A percentile compares a stretch with the other conserved stretches of the same genome.
Evolutionary conservation across 2,888 invertebrate species (phyloP).

Genomic region (Lasius platythorax): DNA sequence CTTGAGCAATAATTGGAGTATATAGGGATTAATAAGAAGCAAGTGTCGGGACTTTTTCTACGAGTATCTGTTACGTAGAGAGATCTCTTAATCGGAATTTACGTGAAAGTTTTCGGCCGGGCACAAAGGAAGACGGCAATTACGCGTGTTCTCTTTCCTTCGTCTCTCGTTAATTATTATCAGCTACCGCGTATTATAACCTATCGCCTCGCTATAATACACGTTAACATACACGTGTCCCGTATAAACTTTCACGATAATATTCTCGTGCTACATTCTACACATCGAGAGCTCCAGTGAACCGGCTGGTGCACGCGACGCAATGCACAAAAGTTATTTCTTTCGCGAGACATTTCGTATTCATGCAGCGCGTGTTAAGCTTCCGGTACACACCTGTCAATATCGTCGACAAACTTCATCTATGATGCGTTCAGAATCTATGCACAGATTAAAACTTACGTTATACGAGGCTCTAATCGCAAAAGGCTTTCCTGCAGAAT

Average conservation of each 20-base stretch:
- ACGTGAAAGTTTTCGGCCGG: conserved; percentile 38
- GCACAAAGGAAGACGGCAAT: conserved; percentile 38
- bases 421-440: neutral
- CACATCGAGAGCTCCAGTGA: neutral
- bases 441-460: neutral
- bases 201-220: conserved; percentile 22
- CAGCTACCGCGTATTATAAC: neutral
- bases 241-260: conserved; percentile 49
- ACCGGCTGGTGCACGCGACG: conserved; percentile 37
- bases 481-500: neutral
- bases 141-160: conserved; percentile 6
- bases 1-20: neutral
- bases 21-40: neutral
- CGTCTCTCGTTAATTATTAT: conserved; percentile 41
- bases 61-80: neutral
- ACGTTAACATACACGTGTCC: conserved; percentile 44
- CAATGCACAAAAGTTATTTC: conserved; percentile 34
- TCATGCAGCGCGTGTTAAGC: conserved; percentile 10
- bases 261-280: conserved; percentile 24
- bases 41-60: neutral
- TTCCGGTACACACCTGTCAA: conserved; percentile 18
- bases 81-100: conserved; percentile 21
- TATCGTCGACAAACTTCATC: conserved; percentile 22
- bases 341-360: conserved; percentile 29
- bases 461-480: neutral